Base-by-base conservation (phyloP, 2,113 vertebrate species). In the Neogale vison region DNA sequence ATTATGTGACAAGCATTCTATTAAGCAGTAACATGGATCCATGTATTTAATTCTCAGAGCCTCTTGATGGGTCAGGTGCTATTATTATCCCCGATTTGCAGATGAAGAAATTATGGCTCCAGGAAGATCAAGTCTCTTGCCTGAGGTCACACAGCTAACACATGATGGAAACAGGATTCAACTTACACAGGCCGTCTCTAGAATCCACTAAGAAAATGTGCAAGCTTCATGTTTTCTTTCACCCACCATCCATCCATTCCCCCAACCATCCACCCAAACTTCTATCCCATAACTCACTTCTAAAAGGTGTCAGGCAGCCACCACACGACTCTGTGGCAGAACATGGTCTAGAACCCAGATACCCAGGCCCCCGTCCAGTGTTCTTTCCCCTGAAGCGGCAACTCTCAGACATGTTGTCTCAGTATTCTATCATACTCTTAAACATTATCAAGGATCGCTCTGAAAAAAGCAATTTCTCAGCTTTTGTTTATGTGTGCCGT, bases 71-170 rank as follows among this genome's bases (percentile, higher is more conserved):
- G 61, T 21, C 76, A 63, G n/a, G 7, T 76, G 55, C 12, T 52
- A 67, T 69, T 93, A 81, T 36, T 24, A 23, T 45, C 21, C 36
- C 17, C 1, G 0, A 76, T 81, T 88, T 94, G 24, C 39, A 90
- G 45, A 61, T 86, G 57, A 63, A 77, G 36, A 87, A 45, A 95
- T 65, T n/a, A 90, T 72, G 67, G 13, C 81, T 87, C 24, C 24
- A 82, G 69, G 72, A 95, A 82, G 21, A 74, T 67, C 26, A 95
- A 82, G 24, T 71, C 55, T 72, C 84, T 92, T 96, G 21, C n/a
- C 57, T 61, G 76, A 81, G 36, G 21, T 72, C 55, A 74, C 36
- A 90, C 0, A 45, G 57, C 18, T 69, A 93, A 77, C 39, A 79
- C 67, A 65, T 84, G 24, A 65, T 13, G 21, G 59, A 91, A 80